These are phyloP conservation scores for Pachyseris speciosa DNA, from an alignment of 64 coral and sea anemone species.

Conservation along the genomic window DNA sequence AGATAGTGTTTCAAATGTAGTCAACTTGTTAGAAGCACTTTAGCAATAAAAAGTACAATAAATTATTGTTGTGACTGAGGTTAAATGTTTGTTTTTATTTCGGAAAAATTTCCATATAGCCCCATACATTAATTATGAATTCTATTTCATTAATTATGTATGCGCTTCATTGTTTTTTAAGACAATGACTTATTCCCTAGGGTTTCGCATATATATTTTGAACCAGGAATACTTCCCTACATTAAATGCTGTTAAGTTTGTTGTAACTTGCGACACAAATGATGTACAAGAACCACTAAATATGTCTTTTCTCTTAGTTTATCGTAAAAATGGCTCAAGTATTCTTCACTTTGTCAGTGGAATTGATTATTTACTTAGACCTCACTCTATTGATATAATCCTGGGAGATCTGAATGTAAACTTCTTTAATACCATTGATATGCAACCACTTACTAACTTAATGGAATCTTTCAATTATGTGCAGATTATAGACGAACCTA, in stretches of 20 bases:
- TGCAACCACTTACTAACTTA: background rate
- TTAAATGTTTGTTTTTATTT: no score
- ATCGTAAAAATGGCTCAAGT: slow-evolving; percentile 45
- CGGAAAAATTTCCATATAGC: no score
- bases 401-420: background rate
- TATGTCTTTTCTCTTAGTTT: slow-evolving; percentile 33
- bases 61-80: no score
- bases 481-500: background rate
- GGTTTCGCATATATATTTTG: no score
- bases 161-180: no score
- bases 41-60: no score
- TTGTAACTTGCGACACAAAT: slow-evolving; percentile 1
- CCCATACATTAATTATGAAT: no score
- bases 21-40: no score
- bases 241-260: slow-evolving; percentile 51
- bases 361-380: slow-evolving; percentile 18
- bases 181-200: no score
- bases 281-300: background rate
- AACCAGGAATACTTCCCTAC: slow-evolving; percentile 40
- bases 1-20: no score
- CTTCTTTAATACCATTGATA: slow-evolving; percentile 3
- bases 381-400: slow-evolving; percentile 38
- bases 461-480: slow-evolving; percentile 23
- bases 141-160: no score
- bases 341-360: slow-evolving; percentile 15